Conservation (phyloP, 2,888 invertebrate species). For the Drosophila pegasa region DNA sequence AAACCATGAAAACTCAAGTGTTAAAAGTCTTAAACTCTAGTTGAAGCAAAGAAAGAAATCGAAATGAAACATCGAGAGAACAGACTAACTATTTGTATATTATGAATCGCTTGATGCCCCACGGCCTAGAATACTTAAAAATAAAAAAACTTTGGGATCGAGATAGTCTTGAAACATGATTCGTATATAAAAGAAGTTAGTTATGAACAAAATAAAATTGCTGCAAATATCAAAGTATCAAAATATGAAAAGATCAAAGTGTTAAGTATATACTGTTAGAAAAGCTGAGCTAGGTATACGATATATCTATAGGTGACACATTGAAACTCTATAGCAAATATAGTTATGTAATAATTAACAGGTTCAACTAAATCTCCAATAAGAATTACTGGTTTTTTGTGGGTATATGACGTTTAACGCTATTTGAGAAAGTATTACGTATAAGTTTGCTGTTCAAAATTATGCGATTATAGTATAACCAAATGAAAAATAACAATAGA, state of each 20-base stretch:
- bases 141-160: not conserved
- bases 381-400: conserved; percentile 26
- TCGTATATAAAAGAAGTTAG: not conserved
- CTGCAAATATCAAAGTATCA: conserved; percentile 6
- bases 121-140: not conserved
- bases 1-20: conserved; percentile 42
- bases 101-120: not conserved
- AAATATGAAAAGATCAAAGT: conserved; percentile 5
- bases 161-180: not conserved
- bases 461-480: conserved; percentile 45
- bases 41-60: conserved; percentile 3
- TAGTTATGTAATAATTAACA: conserved; percentile 26
- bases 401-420: conserved; percentile 21
- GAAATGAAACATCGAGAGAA: conserved; percentile 5
- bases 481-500: conserved; percentile 50
- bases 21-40: conserved; percentile 31
- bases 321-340: conserved; percentile 32
- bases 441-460: conserved; percentile 39
- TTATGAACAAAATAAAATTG: not conserved
- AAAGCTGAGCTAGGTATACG: conserved; percentile 23
- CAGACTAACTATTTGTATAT: conserved; percentile 2
- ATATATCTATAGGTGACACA: conserved; percentile 24
- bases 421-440: conserved; percentile 28
- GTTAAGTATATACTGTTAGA: conserved; percentile 25
- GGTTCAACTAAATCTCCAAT: conserved; percentile 14